Base-by-base conservation (phyloP, 2,797 vertebrate genomes). In the Epinephelus coioides region DNA sequence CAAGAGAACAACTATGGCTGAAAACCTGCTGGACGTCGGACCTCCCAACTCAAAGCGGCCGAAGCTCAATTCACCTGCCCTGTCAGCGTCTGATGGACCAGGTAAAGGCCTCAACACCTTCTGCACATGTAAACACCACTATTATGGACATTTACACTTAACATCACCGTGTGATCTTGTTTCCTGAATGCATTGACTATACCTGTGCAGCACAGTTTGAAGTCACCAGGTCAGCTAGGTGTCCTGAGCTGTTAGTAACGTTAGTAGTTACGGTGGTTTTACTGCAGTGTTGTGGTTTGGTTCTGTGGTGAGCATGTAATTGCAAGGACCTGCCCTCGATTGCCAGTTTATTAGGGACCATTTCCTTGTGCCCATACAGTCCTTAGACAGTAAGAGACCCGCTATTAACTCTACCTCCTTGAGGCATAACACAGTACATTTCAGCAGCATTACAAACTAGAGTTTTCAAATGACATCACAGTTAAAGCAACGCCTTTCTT, bases 1-100 rank as follows among this genome's bases (percentile, higher is more conserved):
- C 72, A 66, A 76, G 75, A 73, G 15, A 62, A 66, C 84, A 80
- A 86, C 86, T 85, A 99, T 98, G 98, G 96, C 98, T 93, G 98
- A 99, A 91, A 99, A 99, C 95, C 95, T 98, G 94, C 96, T 98
- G 90, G 97, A 99, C 84, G 95, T 96, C 89, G 98, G 98, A 96
- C 97, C 98, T 93, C 97, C 98, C 88, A 98, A 95, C 95, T 96
- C 97, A 19, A 99, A 99, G 94, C 96, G 98, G 93, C 96, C 96
- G 92, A 99, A 98, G 94, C 96, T 99, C 93, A 97, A 96, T 95
- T 98, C 98, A 94, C 97, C 98, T 93, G 97, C 97, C 87, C 96
- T 97, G 94, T 96, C 97, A 79, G 95, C 97, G 94, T 96, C 96
- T 84, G 98, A 98, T 93, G 96, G 96, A 94, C 95, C 97, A 98